Evolutionary conservation across 2,113 vertebrate genomes (phyloP).

Genomic region (Oreochromis niloticus): DNA sequence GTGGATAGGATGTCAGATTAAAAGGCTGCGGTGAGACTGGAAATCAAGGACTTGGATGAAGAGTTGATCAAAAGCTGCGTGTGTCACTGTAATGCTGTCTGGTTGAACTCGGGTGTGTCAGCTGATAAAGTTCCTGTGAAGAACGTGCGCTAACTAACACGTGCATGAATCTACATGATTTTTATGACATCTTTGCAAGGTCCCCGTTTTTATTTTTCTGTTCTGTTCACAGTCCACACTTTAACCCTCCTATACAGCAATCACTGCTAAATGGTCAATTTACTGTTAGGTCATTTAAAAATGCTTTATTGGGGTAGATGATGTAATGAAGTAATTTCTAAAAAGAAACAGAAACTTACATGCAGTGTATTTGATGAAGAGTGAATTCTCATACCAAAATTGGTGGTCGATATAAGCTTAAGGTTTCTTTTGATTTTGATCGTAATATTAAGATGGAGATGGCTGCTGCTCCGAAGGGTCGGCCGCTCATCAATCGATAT

Average conservation of each 20-base stretch:
- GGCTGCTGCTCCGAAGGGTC: background rate
- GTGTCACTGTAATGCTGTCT: background rate
- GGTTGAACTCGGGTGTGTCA: background rate
- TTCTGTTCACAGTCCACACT: background rate
- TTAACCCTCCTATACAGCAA: background rate
- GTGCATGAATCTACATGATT: background rate
- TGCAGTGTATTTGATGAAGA: background rate
- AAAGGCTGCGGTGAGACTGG: background rate
- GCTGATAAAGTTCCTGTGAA: background rate
- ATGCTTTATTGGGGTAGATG: background rate
- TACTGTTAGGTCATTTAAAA: background rate
- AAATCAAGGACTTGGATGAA: background rate
- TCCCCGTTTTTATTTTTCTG: background rate
- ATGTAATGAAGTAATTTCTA: background rate
- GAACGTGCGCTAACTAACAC: background rate
- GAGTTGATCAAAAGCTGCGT: constrained; percentile 30
- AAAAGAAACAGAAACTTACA: background rate
- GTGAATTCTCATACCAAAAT: background rate
- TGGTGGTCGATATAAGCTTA: background rate
- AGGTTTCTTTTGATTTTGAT: background rate
- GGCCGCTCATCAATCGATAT: background rate
- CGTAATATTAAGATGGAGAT: background rate
- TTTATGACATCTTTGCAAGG: background rate
- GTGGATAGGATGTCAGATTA: constrained; percentile 34
- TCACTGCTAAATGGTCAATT: background rate